Evolutionary conservation across 2,888 invertebrate genomes (phyloP), one percentile per base, ranked within the genome.

Genomic region (Koerneria pararmatus): DNA sequence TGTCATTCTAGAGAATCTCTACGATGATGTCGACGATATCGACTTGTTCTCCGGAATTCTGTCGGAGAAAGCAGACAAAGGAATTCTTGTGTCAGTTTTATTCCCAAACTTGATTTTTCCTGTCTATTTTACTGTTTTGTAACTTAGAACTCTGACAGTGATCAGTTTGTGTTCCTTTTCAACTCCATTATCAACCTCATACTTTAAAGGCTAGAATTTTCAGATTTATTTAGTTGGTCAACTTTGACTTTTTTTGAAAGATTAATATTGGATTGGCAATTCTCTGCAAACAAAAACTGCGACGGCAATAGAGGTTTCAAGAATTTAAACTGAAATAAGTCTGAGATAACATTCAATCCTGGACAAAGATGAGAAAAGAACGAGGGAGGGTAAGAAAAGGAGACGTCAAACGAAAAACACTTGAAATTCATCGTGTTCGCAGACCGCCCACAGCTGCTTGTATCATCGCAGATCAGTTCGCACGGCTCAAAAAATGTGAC

Each of bases 391-490:
- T 56, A 5, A 3, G 4, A 15, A 49, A 3, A 5, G 49, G 5
- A 5, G 15, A 11, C 24, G 5, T 49, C 5, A 22, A 11, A 22
- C 24, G 22, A 49, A 49, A 22, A n/a, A 49, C 49, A 22, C 86
- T 90, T 3, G 83, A 87, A 0, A 80, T 92, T 3, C 91, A 91
- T 78, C 94, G 93, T 3, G n/a, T 5, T 54, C 56, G 8, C 56
- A 64, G 64, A 24, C 95, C 95, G 1, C 95, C 95, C 0, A 95
- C 95, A 0, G 91, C 95, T 82, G 92, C 93, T 27, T 88, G 88
- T 91, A 91, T 97, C 78, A 92, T 97, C 76, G 95, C 92, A 62
- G 91, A 91, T 59, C 95, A 95, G 85, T 83, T 83, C 69, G 68
- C 70, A 27, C 69, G 82, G 32, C 65, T 80, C 64, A 80, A 80